These are phyloP conservation scores for Liodrosophila aerea DNA, from an alignment of 2,888 invertebrate genomes.

Conservation along the genomic window DNA sequence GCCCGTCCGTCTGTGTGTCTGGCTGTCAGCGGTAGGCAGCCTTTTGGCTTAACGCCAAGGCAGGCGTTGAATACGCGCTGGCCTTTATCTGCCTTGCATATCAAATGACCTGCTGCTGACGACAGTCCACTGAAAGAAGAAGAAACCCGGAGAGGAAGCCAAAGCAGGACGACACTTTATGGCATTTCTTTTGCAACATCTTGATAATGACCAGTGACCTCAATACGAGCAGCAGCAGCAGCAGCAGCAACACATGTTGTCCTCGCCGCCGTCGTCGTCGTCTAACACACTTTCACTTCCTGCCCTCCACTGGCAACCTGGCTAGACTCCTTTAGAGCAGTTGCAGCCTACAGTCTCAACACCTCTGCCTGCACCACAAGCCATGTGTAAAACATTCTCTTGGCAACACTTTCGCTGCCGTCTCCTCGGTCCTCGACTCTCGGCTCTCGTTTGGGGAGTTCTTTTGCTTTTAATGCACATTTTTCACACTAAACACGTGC, in stretches of 20 bases:
- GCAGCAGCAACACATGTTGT: conserved; percentile 39
- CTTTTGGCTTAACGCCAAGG: conserved; percentile 48
- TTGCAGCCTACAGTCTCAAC: not conserved
- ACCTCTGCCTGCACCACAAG: not conserved
- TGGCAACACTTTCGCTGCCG: conserved; percentile 63
- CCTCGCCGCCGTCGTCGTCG: conserved; percentile 31
- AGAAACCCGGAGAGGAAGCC: not conserved
- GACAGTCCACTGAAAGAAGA: conserved; percentile 14
- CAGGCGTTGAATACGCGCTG: conserved; percentile 61
- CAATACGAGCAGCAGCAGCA: conserved; percentile 41
- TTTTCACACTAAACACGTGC: conserved; percentile 78
- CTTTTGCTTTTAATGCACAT: conserved; percentile 71
- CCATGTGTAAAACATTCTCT: conserved; percentile 40
- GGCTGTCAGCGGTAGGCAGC: conserved; percentile 23
- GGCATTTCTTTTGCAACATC: conserved; percentile 72
- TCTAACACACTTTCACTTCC: conserved; percentile 72
- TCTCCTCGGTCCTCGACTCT: not conserved
- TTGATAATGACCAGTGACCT: conserved; percentile 76
- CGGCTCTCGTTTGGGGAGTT: conserved; percentile 15
- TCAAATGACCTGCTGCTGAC: conserved; percentile 62
- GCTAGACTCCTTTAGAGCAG: conserved; percentile 18
- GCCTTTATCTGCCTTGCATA: conserved; percentile 76
- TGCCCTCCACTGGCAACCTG: conserved; percentile 25
- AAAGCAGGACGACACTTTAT: conserved; percentile 52
- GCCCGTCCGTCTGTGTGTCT: conserved; percentile 1